A percentile compares a stretch with the other conserved stretches of the same genome.
Evolutionary conservation across 2,113 vertebrate species (phyloP).

Genomic region (Platycercus adscitus): DNA sequence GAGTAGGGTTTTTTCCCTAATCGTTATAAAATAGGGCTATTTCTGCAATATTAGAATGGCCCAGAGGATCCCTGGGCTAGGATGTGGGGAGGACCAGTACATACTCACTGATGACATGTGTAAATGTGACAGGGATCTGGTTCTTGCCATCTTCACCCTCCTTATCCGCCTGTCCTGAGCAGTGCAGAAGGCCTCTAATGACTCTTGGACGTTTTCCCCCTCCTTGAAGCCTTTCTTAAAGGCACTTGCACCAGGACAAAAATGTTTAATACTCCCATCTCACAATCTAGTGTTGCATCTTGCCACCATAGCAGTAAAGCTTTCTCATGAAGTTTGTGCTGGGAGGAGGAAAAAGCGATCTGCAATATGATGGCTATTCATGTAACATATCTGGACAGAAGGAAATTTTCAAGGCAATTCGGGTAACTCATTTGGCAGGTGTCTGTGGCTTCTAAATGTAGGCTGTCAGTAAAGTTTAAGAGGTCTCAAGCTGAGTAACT

Average conservation of each 20-base stretch:
- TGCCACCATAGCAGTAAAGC: background rate
- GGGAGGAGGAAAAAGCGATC: background rate
- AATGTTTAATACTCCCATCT: background rate
- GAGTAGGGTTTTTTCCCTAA: background rate
- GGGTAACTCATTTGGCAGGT: conserved; percentile 14
- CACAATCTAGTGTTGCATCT: background rate
- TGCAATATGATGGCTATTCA: background rate
- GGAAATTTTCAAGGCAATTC: background rate
- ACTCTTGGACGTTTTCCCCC: background rate
- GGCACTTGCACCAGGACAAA: background rate
- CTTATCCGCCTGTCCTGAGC: background rate
- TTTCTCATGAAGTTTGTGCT: background rate
- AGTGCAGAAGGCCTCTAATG: background rate
- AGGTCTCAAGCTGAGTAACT: conserved; percentile 24
- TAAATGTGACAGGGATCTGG: background rate
- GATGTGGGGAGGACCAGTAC: background rate
- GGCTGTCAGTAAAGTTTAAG: background rate
- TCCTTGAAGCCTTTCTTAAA: background rate
- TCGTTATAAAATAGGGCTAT: background rate
- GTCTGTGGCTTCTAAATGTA: background rate
- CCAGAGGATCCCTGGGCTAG: background rate
- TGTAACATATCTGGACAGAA: background rate
- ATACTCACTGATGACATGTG: background rate
- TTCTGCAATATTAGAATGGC: background rate
- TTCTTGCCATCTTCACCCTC: background rate